These are phyloP conservation scores for Novumbra hubbsi DNA, from an alignment of 2,797 vertebrate species.

Conservation along the genomic window DNA sequence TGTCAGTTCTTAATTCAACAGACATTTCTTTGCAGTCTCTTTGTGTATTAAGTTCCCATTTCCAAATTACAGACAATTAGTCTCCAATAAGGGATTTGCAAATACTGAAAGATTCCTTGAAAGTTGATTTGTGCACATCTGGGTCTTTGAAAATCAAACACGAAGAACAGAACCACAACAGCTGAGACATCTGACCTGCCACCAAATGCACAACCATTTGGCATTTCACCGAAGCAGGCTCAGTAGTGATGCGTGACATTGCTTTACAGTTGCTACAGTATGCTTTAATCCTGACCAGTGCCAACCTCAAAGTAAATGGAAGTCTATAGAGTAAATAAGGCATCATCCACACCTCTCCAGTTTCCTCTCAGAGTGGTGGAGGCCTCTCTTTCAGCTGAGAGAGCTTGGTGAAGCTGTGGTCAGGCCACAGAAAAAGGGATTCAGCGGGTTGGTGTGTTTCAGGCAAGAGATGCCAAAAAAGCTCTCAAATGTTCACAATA, in stretches of 20 bases:
- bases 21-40: slow-evolving; percentile 26
- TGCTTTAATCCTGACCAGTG: slow-evolving; percentile 45
- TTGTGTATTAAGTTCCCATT: slow-evolving; percentile 21
- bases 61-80: not conserved
- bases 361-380: slow-evolving; percentile 61
- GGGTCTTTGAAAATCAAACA: slow-evolving; percentile 13
- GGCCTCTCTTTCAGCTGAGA: slow-evolving; percentile 56
- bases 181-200: slow-evolving; percentile 37
- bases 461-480: slow-evolving; percentile 6
- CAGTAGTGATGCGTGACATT: slow-evolving; percentile 38
- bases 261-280: slow-evolving; percentile 40
- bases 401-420: slow-evolving; percentile 61
- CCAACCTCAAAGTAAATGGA: slow-evolving; percentile 64
- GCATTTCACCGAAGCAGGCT: slow-evolving; percentile 40
- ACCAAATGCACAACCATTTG: slow-evolving; percentile 26
- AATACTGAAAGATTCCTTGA: slow-evolving; percentile 33
- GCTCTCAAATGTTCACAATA: not conserved
- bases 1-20: slow-evolving; percentile 22
- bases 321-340: slow-evolving; percentile 62
- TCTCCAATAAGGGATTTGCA: slow-evolving; percentile 8
- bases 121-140: slow-evolving; percentile 22
- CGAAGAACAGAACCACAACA: slow-evolving; percentile 38
- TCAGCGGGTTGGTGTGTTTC: not conserved
- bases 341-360: slow-evolving; percentile 63
- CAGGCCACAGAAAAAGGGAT: slow-evolving; percentile 59